Evolutionary conservation across 2,888 invertebrate genomes (phyloP).

Genomic region (Oscheius sp.): DNA sequence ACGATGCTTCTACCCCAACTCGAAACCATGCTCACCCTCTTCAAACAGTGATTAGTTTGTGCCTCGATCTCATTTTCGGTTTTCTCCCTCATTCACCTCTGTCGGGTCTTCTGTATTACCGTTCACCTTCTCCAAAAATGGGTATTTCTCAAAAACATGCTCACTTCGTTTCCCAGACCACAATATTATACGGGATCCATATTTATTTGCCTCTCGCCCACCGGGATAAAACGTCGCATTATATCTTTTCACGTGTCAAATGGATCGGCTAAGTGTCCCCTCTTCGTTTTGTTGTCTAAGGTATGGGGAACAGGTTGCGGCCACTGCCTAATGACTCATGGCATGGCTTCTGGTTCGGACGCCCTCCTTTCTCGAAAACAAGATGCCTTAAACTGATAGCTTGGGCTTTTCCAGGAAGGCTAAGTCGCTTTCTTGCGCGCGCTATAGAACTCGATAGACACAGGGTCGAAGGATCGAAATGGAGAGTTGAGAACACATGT

Average conservation of each 20-base stretch:
- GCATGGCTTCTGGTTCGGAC: background rate
- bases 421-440: background rate
- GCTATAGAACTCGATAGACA: background rate
- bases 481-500: background rate
- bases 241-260: background rate
- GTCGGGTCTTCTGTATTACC: slow-evolving; percentile 14
- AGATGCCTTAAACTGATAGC: background rate
- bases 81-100: background rate
- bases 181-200: no score
- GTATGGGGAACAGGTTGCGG: background rate
- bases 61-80: background rate
- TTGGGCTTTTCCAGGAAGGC: background rate
- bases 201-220: no score
- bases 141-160: no score
- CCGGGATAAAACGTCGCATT: no score
- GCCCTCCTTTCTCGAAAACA: background rate
- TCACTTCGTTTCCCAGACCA: no score
- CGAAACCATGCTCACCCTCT: slow-evolving; percentile 17
- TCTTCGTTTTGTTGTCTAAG: slow-evolving; percentile 5
- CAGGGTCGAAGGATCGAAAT: background rate
- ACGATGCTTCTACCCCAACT: slow-evolving; percentile 8
- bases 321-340: slow-evolving; percentile 22
- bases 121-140: background rate
- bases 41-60: slow-evolving; percentile 14
- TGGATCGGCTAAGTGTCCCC: slow-evolving; percentile 3